phyloP scores from a whole-genome alignment of 2,797 vertebrate genomes.

The Amphiprion clarkii region DNA sequence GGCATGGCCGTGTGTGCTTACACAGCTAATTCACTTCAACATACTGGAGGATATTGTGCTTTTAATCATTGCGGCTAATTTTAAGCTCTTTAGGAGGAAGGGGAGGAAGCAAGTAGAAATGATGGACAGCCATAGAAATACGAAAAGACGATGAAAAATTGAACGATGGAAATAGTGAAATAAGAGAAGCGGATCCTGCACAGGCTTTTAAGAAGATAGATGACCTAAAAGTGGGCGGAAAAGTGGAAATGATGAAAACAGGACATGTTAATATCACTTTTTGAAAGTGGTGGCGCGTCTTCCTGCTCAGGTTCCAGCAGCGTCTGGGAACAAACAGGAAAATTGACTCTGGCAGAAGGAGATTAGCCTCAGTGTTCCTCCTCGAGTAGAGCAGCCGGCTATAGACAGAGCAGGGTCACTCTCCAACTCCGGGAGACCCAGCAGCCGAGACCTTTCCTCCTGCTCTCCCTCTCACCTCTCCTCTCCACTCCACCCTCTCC shows the following conservation, averaged over 20 bases:
- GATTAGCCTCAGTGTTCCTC: constrained; percentile 69
- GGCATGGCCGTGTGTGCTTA: constrained; percentile 14
- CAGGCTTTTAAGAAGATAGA: constrained; percentile 40
- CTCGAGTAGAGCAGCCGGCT: constrained; percentile 44
- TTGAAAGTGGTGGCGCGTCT: constrained; percentile 47
- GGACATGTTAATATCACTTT: constrained; percentile 54
- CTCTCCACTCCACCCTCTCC: constrained; percentile 21
- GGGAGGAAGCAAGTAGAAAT: not conserved
- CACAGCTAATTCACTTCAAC: constrained; percentile 43
- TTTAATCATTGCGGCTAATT: constrained; percentile 35
- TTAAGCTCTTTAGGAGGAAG: constrained; percentile 1
- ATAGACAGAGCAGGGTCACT: constrained; percentile 52
- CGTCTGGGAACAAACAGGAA: constrained; percentile 58
- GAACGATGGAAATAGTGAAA: constrained; percentile 27
- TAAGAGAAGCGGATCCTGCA: constrained; percentile 14
- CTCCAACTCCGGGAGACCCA: constrained; percentile 43
- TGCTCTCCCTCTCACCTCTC: constrained; percentile 43
- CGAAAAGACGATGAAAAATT: constrained; percentile 12
- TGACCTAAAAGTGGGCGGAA: constrained; percentile 20
- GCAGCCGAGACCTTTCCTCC: constrained; percentile 53
- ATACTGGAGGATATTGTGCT: constrained; percentile 22
- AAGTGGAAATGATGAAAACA: constrained; percentile 54
- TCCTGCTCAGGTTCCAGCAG: constrained; percentile 53
- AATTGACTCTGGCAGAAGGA: constrained; percentile 68
- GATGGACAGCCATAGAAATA: constrained; percentile 1